Base-by-base conservation (phyloP, 2,888 invertebrate species). In the Xestia sexstrigata region DNA sequence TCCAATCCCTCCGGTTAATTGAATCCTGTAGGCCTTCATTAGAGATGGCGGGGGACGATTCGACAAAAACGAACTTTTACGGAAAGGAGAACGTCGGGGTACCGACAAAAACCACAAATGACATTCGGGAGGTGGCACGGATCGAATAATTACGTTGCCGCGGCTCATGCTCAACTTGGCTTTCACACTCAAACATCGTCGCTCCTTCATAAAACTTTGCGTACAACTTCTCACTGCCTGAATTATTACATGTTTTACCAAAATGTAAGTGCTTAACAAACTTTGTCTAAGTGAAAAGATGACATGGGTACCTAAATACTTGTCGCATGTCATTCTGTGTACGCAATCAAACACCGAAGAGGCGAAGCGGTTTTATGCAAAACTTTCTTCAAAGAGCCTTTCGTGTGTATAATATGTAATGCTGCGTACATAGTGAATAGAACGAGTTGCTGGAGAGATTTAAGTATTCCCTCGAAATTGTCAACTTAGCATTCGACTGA, bases 11-110 rank as follows among this genome's bases (percentile, higher is more conserved):
- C 89, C 92, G 93, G 94, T 95, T 96, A 96, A 96, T 96, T 95
- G 96, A 96, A 96, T 95, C 93, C 95, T 93, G 94, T 94, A 95
- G 94, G 94, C 95, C 95, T 95, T 95, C 95, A 96, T 96, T 96
- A 96, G 93, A 91, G 91, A 89, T 91, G 92, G 91, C 85, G 90
- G 92, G 91, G 91, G 90, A 90, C 90, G 90, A 89, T 90, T 91
- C 92, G 91, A 92, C 94, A 95, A 95, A 93, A 95, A 95, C 94
- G 93, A 94, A 95, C 93, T 95, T 95, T 95, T 94, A 94, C 92
- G 90, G 90, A 93, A 93, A 92, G 91, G 90, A 90, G 91, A 92
- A 93, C 88, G 91, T 88, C 90, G 89, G 92, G 91, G 92, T 91
- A 91, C 90, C 91, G 92, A 93, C 94, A 95, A 96, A 95, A 96